Evolutionary conservation across 2,888 invertebrate species (phyloP), one percentile per base, ranked within the genome.

Genomic region (Parnassius smintheus): DNA sequence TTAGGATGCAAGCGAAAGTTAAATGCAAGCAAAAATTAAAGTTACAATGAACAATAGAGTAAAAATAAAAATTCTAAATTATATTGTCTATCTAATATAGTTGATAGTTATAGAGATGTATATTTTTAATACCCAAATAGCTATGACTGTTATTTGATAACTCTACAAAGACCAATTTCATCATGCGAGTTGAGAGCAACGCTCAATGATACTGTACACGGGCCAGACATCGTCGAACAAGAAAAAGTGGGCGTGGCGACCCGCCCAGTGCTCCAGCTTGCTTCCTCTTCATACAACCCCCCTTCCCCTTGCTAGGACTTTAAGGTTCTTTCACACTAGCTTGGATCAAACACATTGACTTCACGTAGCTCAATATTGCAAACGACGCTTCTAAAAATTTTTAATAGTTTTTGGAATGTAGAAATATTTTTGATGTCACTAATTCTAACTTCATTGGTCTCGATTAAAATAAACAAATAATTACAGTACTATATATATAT

Each of bases 241-340:
- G 85, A 86, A 85, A 86, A 84, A 82, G 86, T 82, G 85, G 91
- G 91, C 90, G 91, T 86, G 89, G 73, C 88, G 91, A 87, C 80
- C 86, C 90, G 91, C 91, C 91, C 90, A 85, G 83, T 76, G 75
- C 70, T 73, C 74, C 69, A 68, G 70, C 74, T 66, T 77, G 78
- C 76, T 83, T 81, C 83, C 86, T 82, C 82, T 85, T 83, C 83
- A 81, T 78, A 74, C 77, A 82, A 77, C 82, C 84, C 82, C 86
- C 85, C 82, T 68, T 76, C 76, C 55, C 51, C 35, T 42, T 44
- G 68, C 61, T 74, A 75, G 78, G 80, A 79, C 79, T 89, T 35
- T 88, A 90, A 89, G 62, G 62, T 50, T 46, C 41, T 49, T 63
- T 45, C 22, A 59, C 50, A 59, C 54, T 55, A 54, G 11, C 18